Percentiles rank a stretch among this genome's conserved stretches.
Conservation (phyloP, 2,113 vertebrate species). For the Hymenochirus boettgeri region DNA sequence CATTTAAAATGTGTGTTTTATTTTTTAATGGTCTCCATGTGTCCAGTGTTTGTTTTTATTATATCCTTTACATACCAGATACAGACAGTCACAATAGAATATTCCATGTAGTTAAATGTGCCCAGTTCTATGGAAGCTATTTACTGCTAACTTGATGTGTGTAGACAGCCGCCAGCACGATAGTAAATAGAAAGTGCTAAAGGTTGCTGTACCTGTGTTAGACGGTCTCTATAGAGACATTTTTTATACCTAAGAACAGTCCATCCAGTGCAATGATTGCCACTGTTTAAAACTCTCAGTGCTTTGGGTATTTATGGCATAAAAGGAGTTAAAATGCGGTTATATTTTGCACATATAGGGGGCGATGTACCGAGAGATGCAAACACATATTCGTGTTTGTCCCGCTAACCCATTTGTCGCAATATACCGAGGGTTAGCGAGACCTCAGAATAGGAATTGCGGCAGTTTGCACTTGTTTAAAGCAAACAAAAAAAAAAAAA, state of each 20-base stretch:
- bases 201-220: conserved; percentile 41
- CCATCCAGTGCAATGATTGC: conserved; percentile 43
- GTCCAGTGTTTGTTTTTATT: conserved; percentile 37
- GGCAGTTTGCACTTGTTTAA: too few relatives aligned
- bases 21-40: conserved; percentile 43
- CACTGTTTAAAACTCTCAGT: conserved; percentile 30
- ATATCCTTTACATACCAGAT: neutral
- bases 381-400: too few relatives aligned
- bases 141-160: conserved; percentile 54
- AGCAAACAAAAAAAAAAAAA: too few relatives aligned
- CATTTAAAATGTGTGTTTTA: conserved; percentile 66
- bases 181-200: neutral
- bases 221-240: conserved; percentile 54
- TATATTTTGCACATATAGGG: conserved; percentile 62
- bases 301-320: neutral
- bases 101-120: conserved; percentile 42
- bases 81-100: neutral
- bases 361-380: too few relatives aligned
- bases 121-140: conserved; percentile 50
- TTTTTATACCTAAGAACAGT: conserved; percentile 45
- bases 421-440: too few relatives aligned
- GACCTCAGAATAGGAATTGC: too few relatives aligned
- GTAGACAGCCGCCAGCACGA: too few relatives aligned
- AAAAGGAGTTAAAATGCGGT: conserved; percentile 12
- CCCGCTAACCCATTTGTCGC: too few relatives aligned